A percentile compares a stretch with the other conserved stretches of the same genome.
These are phyloP conservation scores for Anhinga anhinga DNA, from an alignment of 2,113 vertebrate genomes.

Conservation along the genomic window DNA sequence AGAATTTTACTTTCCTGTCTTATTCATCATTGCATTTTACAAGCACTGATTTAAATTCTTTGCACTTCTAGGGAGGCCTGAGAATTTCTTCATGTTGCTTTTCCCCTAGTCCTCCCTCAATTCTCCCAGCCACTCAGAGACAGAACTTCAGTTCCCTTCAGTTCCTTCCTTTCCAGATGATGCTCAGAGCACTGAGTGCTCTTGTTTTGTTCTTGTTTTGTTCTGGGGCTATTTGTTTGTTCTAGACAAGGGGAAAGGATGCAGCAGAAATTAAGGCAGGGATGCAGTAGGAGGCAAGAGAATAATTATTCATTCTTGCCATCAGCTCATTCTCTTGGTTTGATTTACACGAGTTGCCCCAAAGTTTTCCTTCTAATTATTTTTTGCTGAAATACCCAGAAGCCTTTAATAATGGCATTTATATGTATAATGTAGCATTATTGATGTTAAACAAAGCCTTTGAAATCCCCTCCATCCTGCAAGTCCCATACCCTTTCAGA, in stretches of 20 bases:
- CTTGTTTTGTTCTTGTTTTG: neutral
- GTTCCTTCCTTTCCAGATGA: neutral
- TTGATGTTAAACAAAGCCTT: constrained; percentile 13
- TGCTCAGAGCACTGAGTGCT: neutral
- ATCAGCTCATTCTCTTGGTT: constrained; percentile 15
- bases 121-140: neutral
- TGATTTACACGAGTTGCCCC: constrained; percentile 7
- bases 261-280: neutral
- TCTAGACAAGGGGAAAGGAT: neutral
- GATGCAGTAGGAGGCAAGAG: neutral
- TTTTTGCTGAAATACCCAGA: constrained; percentile 2
- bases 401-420: constrained; percentile 35
- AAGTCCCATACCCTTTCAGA: neutral
- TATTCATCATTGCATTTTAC: constrained; percentile 17
- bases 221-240: constrained; percentile 2
- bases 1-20: constrained; percentile 19
- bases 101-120: neutral
- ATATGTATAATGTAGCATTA: constrained; percentile 41
- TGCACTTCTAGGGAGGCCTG: neutral
- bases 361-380: constrained; percentile 39
- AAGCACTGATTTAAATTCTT: constrained; percentile 50
- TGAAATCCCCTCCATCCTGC: neutral
- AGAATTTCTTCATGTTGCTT: neutral
- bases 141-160: neutral
- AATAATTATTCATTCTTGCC: constrained; percentile 25